phyloP scores from a whole-genome alignment of 2,113 vertebrate genomes.

The Tylochromis polylepis region DNA sequence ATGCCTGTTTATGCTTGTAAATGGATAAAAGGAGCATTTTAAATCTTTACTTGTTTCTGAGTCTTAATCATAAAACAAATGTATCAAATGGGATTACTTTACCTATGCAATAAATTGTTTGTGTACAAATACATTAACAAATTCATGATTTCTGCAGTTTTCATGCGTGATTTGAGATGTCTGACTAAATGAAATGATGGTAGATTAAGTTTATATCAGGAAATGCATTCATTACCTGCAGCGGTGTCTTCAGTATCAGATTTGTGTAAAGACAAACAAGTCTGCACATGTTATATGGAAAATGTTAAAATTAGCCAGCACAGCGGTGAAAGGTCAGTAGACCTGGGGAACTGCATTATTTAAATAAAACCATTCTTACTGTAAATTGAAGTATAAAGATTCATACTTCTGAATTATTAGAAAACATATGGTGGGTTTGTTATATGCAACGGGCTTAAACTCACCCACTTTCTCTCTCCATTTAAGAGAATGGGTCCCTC shows the following conservation, averaged over 20 bases:
- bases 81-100: conserved; percentile 20
- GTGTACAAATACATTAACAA: not conserved
- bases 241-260: not conserved
- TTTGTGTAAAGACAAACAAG: not conserved
- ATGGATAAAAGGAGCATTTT: not conserved
- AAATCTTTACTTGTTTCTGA: not conserved
- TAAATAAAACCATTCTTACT: not conserved
- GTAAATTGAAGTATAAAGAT: not conserved
- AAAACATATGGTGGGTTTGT: not conserved
- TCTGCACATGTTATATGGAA: not conserved
- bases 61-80: not conserved
- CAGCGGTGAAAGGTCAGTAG: not conserved
- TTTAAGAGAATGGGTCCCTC: conserved; percentile 23
- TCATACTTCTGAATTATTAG: not conserved
- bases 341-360: not conserved
- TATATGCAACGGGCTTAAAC: not conserved
- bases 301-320: not conserved
- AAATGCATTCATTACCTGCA: not conserved
- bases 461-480: conserved; percentile 7
- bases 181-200: not conserved
- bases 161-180: not conserved
- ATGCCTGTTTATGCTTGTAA: conserved; percentile 25
- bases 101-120: conserved; percentile 41
- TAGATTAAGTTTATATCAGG: not conserved
- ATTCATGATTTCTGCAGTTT: not conserved